Evolutionary conservation across 2,113 vertebrate species (phyloP).

Genomic region (Octodon degus): DNA sequence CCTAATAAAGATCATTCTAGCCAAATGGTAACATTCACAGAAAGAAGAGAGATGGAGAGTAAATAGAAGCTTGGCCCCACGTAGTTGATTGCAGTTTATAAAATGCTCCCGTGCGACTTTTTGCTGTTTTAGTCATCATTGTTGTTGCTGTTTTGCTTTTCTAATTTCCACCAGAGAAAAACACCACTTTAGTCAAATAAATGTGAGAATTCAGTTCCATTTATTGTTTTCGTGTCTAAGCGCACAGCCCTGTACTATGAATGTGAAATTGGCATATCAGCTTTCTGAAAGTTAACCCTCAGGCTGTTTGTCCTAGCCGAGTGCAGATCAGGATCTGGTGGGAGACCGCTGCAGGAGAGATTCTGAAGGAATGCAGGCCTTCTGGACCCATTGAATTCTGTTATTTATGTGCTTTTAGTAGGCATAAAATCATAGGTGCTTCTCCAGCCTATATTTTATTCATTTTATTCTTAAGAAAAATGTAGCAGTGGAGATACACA

Average conservation of each 20-base stretch:
- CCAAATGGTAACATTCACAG: neutral
- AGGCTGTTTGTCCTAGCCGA: neutral
- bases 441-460: conserved; percentile 21
- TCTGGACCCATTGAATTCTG: conserved; percentile 1
- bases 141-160: neutral
- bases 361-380: conserved; percentile 38
- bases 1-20: neutral
- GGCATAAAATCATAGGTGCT: conserved; percentile 12
- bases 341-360: conserved; percentile 46
- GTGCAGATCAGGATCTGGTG: neutral
- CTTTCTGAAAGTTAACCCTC: neutral
- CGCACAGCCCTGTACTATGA: neutral
- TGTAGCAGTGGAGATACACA: conserved; percentile 35
- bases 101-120: neutral
- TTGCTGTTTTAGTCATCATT: neutral
- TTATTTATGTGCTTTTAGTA: conserved; percentile 60
- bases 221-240: conserved; percentile 21
- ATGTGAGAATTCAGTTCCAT: neutral
- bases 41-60: neutral
- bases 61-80: neutral
- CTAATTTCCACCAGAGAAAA: neutral
- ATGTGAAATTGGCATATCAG: neutral
- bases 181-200: conserved; percentile 7
- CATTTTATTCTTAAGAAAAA: conserved; percentile 50
- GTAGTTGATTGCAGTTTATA: neutral